phyloP scores from a whole-genome alignment of 2,888 invertebrate species.

The Neria commutata region DNA sequence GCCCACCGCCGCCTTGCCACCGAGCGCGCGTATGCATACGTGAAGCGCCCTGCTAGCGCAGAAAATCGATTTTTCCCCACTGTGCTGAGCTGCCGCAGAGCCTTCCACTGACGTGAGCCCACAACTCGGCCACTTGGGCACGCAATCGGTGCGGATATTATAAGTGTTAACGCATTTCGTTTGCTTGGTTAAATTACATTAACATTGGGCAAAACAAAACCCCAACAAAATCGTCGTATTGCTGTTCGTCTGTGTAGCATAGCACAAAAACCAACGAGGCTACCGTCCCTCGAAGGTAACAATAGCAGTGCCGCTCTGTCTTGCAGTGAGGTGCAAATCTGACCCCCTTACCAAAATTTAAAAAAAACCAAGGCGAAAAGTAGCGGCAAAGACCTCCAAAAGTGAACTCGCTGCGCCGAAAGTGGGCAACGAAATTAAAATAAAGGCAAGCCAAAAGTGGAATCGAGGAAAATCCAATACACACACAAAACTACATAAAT shows the following conservation, averaged over 20 bases:
- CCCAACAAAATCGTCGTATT: no score
- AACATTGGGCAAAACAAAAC: neutral
- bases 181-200: neutral
- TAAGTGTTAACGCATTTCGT: neutral
- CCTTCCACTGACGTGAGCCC: no score
- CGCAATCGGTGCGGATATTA: neutral
- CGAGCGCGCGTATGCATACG: constrained; percentile 30
- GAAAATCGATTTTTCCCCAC: constrained; percentile 59
- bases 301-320: neutral
- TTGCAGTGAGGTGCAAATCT: no score
- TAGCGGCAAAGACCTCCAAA: neutral
- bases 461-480: constrained; percentile 22
- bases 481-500: constrained; percentile 17
- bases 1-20: constrained; percentile 41
- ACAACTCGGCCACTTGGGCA: neutral
- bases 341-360: no score
- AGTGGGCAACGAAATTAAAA: neutral
- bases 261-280: no score
- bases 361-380: neutral
- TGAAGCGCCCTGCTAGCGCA: constrained; percentile 52
- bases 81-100: no score
- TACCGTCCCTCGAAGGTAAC: neutral
- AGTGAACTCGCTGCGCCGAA: neutral
- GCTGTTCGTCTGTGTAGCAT: no score
- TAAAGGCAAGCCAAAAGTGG: neutral